A percentile compares a stretch with the other conserved stretches of the same genome.
phyloP scores from a whole-genome alignment of 2,888 invertebrate species.

The Pemphredon lugubris region DNA sequence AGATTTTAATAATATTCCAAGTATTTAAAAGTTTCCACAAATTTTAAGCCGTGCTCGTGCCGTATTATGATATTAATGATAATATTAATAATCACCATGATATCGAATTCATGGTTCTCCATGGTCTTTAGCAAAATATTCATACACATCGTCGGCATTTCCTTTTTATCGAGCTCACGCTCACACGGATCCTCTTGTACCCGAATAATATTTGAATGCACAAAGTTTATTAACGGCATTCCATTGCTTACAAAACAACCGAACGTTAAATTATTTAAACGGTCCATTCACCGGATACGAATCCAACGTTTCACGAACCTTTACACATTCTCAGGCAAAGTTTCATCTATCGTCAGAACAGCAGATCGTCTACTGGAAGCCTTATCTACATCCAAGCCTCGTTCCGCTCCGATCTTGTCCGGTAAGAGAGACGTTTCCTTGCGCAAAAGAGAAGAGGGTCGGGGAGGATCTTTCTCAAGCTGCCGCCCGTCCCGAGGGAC shows the following conservation, averaged over 20 bases:
- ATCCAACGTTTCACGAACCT: background rate
- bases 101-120: too few species aligned
- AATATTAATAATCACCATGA: too few species aligned
- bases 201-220: too few species aligned
- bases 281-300: background rate
- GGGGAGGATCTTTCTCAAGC: conserved; percentile 51
- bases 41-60: too few species aligned
- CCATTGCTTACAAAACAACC: too few species aligned
- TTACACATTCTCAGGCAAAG: conserved; percentile 7
- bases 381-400: conserved; percentile 53
- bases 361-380: conserved; percentile 14
- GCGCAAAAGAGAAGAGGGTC: conserved; percentile 13
- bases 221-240: too few species aligned
- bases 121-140: too few species aligned
- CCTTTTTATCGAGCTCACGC: too few species aligned
- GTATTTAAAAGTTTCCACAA: conserved; percentile 25
- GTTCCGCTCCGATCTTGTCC: conserved; percentile 21
- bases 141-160: too few species aligned
- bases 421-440: conserved; percentile 16
- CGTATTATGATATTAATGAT: too few species aligned
- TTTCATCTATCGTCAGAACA: conserved; percentile 24
- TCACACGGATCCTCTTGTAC: too few species aligned
- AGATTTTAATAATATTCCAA: conserved; percentile 48
- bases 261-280: too few species aligned
- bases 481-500: conserved; percentile 58